Evolutionary conservation across 37 sponge, comb jelly and placozoan species (phyloP).

Genomic region (Oopsacas minuta): DNA sequence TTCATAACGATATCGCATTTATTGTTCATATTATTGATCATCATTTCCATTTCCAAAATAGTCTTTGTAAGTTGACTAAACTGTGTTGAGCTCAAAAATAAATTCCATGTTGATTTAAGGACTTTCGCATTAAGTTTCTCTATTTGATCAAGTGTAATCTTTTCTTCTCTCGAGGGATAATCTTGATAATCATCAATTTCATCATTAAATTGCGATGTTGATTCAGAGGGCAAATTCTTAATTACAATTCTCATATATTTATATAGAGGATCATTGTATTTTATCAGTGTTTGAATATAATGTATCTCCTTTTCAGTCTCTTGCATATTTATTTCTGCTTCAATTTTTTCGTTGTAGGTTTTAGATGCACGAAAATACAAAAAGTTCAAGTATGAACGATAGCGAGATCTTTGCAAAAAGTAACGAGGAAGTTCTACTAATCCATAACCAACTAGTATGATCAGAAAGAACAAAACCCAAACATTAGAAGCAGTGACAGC

Average conservation of each 20-base stretch:
- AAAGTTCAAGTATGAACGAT: not conserved
- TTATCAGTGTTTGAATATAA: not conserved
- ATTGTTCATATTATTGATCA: not conserved
- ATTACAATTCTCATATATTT: constrained; percentile 56
- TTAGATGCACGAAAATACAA: not conserved
- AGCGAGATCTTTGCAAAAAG: not conserved
- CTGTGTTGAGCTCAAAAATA: not conserved
- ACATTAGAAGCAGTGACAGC: constrained; percentile 81
- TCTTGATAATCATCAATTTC: constrained; percentile 75
- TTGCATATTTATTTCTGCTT: not conserved
- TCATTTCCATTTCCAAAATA: not conserved
- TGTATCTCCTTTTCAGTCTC: not conserved
- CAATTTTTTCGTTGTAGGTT: not conserved
- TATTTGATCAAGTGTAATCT: not conserved
- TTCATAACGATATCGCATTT: not conserved
- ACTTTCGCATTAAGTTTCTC: not conserved
- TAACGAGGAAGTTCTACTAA: constrained; percentile 72
- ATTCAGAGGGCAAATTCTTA: constrained; percentile 59
- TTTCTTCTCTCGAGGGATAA: not conserved
- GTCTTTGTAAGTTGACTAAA: not conserved
- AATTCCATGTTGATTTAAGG: not conserved
- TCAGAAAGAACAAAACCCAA: constrained; percentile 89
- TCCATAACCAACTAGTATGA: constrained; percentile 86
- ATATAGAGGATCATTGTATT: not conserved
- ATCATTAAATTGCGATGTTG: constrained; percentile 34